Conservation (phyloP, 1,140 invertebrate genomes). For the Psix sp. region DNA sequence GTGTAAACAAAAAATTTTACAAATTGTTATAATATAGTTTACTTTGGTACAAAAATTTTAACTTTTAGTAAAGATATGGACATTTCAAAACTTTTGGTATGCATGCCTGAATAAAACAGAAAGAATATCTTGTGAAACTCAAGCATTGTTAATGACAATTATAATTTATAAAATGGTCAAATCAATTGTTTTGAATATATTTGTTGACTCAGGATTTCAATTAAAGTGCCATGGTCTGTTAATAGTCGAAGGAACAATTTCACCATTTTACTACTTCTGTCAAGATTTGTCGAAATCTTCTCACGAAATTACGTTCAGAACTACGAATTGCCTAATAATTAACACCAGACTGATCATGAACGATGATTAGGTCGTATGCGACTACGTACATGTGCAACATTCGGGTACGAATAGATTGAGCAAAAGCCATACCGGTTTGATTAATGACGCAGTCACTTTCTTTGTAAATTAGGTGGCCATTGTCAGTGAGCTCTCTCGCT, state of each 20-base stretch:
- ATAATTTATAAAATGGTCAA: no score
- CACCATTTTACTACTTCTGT: slow-evolving; percentile 27
- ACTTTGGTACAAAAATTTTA: no score
- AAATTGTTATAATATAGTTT: no score
- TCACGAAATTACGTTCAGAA: slow-evolving; percentile 17
- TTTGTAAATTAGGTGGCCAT: slow-evolving; percentile 49
- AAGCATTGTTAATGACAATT: no score
- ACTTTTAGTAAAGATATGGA: no score
- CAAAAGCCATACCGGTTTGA: slow-evolving; percentile 27
- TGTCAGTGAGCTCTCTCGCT: slow-evolving; percentile 17
- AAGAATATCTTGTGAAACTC: no score
- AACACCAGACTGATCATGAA: slow-evolving; percentile 21
- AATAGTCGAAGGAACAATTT: slow-evolving; percentile 47
- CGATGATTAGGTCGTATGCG: slow-evolving; percentile 33
- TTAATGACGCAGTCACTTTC: slow-evolving; percentile 39
- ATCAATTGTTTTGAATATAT: no score
- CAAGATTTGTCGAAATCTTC: slow-evolving; percentile 9
- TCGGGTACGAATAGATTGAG: slow-evolving; percentile 2
- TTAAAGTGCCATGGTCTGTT: slow-evolving; percentile 33
- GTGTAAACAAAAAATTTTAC: no score
- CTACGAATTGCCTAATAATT: slow-evolving; percentile 27
- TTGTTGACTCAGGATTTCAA: slow-evolving; percentile 48
- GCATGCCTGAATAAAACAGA: no score
- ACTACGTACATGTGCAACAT: slow-evolving; percentile 13
- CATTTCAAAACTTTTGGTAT: no score